These are phyloP conservation scores for Aurelia aurita complex sp. Pacific DNA, from an alignment of 30 jellyfish, hydroid and myxozoan genomes.

Conservation along the genomic window DNA sequence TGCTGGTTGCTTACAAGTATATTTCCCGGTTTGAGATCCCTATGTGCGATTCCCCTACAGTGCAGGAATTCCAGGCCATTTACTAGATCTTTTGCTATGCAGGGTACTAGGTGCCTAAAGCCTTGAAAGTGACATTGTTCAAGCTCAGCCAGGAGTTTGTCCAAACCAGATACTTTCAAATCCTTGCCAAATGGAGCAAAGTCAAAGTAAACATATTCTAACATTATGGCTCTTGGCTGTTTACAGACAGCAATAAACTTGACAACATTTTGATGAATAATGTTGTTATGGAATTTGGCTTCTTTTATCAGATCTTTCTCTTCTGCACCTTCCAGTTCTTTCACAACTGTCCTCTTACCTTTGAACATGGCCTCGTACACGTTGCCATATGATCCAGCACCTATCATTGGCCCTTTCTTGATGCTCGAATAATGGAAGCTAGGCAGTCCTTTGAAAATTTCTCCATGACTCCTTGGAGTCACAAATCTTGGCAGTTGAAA, in stretches of 20 bases:
- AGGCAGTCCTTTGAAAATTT: too few species aligned
- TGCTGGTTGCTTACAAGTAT: too few species aligned
- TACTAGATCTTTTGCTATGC: background rate
- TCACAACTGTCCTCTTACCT: background rate
- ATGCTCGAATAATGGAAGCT: too few species aligned
- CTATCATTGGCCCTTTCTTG: background rate
- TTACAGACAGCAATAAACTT: too few species aligned
- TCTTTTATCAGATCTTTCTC: too few species aligned
- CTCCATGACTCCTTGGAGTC: too few species aligned
- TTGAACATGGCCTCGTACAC: background rate
- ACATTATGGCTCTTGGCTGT: too few species aligned
- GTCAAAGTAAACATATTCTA: too few species aligned
- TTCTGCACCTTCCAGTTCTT: background rate
- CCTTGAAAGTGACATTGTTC: background rate
- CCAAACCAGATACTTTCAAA: background rate
- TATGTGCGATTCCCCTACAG: background rate
- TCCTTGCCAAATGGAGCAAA: background rate
- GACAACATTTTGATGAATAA: too few species aligned
- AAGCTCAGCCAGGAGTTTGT: background rate
- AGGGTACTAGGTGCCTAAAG: slow-evolving; percentile 10
- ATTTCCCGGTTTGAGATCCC: background rate
- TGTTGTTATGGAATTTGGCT: too few species aligned
- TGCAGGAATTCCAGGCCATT: background rate
- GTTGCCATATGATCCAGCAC: background rate
- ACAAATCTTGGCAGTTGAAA: too few species aligned